Conservation (phyloP, 53 echinoderm and acorn worm species). For the Echinometra lucunter region DNA sequence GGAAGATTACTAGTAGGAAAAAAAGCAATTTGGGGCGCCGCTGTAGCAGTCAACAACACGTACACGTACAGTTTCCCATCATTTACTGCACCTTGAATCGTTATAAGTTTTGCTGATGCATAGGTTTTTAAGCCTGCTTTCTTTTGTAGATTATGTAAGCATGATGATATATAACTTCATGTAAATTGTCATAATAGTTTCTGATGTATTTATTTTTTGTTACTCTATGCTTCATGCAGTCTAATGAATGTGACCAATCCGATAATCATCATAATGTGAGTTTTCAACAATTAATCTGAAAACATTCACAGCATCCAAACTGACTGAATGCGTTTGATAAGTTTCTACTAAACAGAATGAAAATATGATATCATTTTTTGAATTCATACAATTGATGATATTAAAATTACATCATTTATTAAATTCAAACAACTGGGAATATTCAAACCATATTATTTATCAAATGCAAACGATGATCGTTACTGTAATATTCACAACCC, state of each 20-base stretch:
- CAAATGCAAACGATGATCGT: no score
- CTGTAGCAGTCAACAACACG: no score
- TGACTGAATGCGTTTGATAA: neutral
- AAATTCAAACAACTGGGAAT: neutral
- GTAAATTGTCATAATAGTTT: neutral
- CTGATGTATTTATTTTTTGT: neutral
- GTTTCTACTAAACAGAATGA: no score
- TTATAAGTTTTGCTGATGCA: neutral
- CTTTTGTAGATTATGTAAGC: neutral
- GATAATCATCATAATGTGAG: neutral
- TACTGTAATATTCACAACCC: neutral
- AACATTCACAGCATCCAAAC: neutral
- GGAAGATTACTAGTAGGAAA: neutral
- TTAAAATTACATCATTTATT: neutral
- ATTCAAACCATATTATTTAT: no score
- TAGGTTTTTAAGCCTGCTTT: neutral
- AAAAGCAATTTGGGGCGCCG: constrained; percentile 15
- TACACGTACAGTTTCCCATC: no score
- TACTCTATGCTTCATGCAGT: neutral
- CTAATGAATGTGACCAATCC: neutral
- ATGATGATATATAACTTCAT: no score
- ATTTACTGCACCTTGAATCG: neutral
- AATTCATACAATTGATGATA: no score
- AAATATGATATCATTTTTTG: no score
- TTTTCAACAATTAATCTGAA: no score